phyloP scores from a whole-genome alignment of 2,797 vertebrate genomes.

The Darevskia nairensis region DNA sequence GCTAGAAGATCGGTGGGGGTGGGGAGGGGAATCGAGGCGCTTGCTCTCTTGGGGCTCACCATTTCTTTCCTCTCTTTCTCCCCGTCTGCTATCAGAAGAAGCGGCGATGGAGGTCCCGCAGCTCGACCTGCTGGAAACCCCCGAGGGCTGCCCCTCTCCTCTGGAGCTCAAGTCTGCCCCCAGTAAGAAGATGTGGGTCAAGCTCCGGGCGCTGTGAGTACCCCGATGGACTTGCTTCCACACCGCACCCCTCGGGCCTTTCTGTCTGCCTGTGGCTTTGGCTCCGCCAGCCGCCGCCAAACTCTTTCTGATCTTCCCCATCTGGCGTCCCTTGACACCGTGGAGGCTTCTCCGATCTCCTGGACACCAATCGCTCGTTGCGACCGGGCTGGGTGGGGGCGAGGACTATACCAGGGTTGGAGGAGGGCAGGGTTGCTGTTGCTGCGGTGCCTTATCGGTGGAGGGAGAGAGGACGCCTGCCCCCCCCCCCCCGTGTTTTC shows the following conservation, averaged over 20 bases:
- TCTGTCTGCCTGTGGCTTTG: too few relatives aligned
- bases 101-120: conserved; percentile 22
- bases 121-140: conserved; percentile 65
- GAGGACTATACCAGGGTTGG: neutral
- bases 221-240: neutral
- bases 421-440: too few relatives aligned
- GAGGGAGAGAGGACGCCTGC: too few relatives aligned
- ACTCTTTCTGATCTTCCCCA: neutral
- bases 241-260: accelerated
- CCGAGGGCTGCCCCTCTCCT: conserved; percentile 72
- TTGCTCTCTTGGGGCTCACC: neutral
- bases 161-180: conserved; percentile 76
- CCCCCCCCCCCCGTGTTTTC: neutral
- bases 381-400: neutral
- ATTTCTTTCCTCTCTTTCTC: neutral
- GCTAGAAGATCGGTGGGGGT: neutral
- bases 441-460: neutral
- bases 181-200: conserved; percentile 82
- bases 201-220: conserved; percentile 81
- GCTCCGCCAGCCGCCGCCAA: neutral
- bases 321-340: neutral
- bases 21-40: neutral
- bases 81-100: neutral
- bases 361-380: neutral
- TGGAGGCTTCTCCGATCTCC: neutral